Evolutionary conservation across 2,113 vertebrate species (phyloP), one percentile per base, ranked within the genome.

Genomic region (Macaca mulatta): DNA sequence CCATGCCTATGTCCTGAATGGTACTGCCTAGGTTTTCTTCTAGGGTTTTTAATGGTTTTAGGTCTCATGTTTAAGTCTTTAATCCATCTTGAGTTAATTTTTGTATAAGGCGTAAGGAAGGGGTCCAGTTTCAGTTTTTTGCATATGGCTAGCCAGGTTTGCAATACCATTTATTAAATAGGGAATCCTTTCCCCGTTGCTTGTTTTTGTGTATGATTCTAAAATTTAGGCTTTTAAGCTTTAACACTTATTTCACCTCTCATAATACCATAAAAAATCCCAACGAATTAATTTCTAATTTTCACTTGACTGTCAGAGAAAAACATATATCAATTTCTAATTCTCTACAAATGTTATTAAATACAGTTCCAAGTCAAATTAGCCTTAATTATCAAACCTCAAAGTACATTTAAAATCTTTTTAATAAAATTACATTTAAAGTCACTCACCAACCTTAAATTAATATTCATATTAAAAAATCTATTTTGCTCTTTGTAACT

Each of bases 391-490:
- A 98, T 97, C 97, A 91, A 94, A 91, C 83, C 83, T 90, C 89
- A 98, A 96, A 98, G 98, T 86, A 97, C 79, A 97, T 98, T 98
- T 88, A 94, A 98, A 98, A 96, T 98, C 75, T 98, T 97, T 98
- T 98, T 98, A 98, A 93, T 85, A 96, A 91, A 75, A 96, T 61
- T 94, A 93, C 77, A 98, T 97, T 98, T 97, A 98, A 98, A 96
- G 0, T 59, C 89, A 98, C 87, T 98, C 96, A 98, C 94, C 83
- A 98, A 97, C 59, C 89, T 96, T 98, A n/a, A 69, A 69, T 69
- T 35, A 98, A 98, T 98, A 98, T 98, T 98, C 96, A 98, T 94
- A 97, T 90, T 97, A 84, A 96, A 97, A 93, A 98, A 98, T 97
- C 93, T 87, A 91, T 96, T 98, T 95, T 94, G 81, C 89, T 87